Conservation (phyloP, 2,888 invertebrate species). For the Calameuta pallipes region DNA sequence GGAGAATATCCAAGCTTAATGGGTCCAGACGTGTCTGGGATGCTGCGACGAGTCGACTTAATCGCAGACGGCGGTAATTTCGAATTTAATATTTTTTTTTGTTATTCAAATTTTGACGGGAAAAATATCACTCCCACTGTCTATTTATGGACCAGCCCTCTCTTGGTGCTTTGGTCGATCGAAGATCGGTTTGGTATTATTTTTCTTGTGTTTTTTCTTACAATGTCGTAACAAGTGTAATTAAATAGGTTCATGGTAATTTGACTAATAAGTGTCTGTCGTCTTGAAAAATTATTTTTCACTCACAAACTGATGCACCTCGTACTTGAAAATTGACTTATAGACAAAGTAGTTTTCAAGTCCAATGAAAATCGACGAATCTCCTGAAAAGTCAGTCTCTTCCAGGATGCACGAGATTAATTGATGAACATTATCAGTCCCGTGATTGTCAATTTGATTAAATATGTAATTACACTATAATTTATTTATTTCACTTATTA, state of each 20-base stretch:
- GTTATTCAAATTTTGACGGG: background rate
- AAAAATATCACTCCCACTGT: background rate
- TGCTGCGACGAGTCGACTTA: background rate
- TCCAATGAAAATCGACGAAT: background rate
- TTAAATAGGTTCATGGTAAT: background rate
- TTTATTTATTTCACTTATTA: background rate
- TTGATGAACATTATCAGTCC: background rate
- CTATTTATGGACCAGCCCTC: background rate
- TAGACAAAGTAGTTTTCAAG: background rate
- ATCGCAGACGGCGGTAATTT: background rate
- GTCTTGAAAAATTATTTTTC: background rate
- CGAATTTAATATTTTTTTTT: background rate
- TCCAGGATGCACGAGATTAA: background rate
- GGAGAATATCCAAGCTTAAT: background rate
- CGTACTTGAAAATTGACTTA: background rate
- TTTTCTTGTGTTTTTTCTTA: background rate
- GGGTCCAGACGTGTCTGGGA: background rate
- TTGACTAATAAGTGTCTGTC: background rate
- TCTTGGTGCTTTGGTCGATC: background rate
- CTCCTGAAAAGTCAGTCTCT: background rate
- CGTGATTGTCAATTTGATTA: background rate
- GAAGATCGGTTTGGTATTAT: background rate
- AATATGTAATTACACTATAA: background rate
- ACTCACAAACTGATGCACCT: background rate
- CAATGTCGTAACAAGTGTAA: background rate